phyloP scores from a whole-genome alignment of 1,140 invertebrate genomes.

The Venustaconcha ellipsiformis region DNA sequence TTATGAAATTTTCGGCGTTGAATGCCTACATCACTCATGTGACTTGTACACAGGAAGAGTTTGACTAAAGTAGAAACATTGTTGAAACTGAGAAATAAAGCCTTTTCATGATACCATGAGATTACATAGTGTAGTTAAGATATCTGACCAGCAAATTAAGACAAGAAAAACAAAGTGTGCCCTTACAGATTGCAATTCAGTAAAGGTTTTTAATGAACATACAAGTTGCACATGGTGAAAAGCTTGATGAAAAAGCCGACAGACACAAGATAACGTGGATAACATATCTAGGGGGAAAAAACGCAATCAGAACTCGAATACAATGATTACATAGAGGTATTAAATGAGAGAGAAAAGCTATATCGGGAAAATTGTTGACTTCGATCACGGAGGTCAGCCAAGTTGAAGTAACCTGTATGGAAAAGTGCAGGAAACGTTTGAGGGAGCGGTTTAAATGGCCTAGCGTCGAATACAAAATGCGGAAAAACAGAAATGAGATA shows the following conservation, averaged over 20 bases:
- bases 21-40: no score
- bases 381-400: neutral
- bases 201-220: constrained; percentile 8
- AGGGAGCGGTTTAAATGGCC: neutral
- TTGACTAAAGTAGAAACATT: neutral
- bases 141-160: neutral
- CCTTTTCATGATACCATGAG: constrained; percentile 9
- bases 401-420: constrained; percentile 8
- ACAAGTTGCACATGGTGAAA: neutral
- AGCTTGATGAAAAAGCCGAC: constrained; percentile 1
- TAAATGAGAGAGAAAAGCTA: constrained; percentile 6
- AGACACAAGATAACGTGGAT: neutral
- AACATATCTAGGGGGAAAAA: neutral
- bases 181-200: neutral
- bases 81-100: neutral
- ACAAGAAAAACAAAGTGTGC: neutral
- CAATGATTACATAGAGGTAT: neutral
- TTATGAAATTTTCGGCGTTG: no score
- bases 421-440: neutral
- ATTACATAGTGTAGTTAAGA: neutral
- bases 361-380: neutral
- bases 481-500: neutral
- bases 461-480: constrained; percentile 3
- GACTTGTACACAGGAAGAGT: neutral
- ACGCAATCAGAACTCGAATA: neutral